Evolutionary conservation across 2,113 vertebrate genomes (phyloP).

Genomic region (Petrocephalus zakoni): DNA sequence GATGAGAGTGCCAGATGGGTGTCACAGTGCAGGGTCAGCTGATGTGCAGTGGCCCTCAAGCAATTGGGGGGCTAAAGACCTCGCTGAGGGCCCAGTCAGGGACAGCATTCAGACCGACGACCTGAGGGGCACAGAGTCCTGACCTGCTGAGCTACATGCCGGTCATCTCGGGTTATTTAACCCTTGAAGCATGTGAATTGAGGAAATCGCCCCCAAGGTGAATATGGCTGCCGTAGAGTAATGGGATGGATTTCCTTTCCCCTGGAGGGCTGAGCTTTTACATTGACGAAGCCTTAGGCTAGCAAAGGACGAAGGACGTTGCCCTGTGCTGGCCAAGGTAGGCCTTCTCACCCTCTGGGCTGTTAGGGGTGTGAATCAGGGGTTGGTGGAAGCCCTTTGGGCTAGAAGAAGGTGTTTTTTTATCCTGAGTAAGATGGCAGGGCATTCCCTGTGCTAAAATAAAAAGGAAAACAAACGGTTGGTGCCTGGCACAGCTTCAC

Average conservation of each 20-base stretch:
- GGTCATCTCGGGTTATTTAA: not conserved
- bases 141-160: no score
- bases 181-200: not conserved
- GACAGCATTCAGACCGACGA: not conserved
- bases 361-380: not conserved
- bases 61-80: no score
- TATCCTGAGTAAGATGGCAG: not conserved
- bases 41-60: no score
- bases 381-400: not conserved
- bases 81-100: not conserved
- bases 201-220: not conserved
- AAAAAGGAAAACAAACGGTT: not conserved
- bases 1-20: not conserved
- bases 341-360: not conserved
- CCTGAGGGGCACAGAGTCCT: not conserved
- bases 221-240: not conserved
- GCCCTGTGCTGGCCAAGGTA: not conserved
- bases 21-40: no score
- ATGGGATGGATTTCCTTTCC: not conserved
- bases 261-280: not conserved
- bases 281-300: not conserved
- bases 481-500: not conserved
- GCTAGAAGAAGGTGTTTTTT: not conserved
- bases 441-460: not conserved
- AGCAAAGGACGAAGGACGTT: not conserved